A percentile compares a stretch with the other conserved stretches of the same genome.
Conservation (phyloP, 1,140 invertebrate genomes). For the Cotesia chilonis region DNA sequence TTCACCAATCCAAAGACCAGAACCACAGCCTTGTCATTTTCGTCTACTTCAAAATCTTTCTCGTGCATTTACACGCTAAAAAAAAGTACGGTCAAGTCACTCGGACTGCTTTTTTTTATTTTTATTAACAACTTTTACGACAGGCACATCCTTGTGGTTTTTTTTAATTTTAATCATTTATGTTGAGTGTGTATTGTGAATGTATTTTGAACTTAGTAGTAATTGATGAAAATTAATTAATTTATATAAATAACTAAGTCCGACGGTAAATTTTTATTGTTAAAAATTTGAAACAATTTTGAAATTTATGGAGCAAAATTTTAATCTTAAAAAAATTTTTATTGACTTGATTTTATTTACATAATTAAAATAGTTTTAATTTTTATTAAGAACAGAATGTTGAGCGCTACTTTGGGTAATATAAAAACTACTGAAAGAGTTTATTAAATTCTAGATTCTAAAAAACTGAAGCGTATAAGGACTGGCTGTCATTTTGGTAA, state of each 20-base stretch:
- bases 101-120: no score
- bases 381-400: no score
- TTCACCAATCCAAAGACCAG: background rate
- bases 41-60: background rate
- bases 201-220: no score
- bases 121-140: background rate
- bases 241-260: background rate
- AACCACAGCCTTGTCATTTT: constrained; percentile 1
- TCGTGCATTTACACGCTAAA: background rate
- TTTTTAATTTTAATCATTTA: background rate
- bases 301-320: no score
- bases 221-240: no score
- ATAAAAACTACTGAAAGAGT: no score
- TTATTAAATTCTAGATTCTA: background rate
- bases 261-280: constrained; percentile 11
- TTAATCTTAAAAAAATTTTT: no score
- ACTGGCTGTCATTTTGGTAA: background rate
- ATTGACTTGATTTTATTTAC: no score
- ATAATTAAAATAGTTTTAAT: no score
- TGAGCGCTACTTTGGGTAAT: no score
- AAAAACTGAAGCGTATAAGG: background rate
- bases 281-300: no score
- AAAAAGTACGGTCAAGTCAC: no score
- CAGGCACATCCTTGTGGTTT: background rate
- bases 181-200: background rate